phyloP scores from a whole-genome alignment of 2,113 vertebrate genomes.

The Sciurus niger region DNA sequence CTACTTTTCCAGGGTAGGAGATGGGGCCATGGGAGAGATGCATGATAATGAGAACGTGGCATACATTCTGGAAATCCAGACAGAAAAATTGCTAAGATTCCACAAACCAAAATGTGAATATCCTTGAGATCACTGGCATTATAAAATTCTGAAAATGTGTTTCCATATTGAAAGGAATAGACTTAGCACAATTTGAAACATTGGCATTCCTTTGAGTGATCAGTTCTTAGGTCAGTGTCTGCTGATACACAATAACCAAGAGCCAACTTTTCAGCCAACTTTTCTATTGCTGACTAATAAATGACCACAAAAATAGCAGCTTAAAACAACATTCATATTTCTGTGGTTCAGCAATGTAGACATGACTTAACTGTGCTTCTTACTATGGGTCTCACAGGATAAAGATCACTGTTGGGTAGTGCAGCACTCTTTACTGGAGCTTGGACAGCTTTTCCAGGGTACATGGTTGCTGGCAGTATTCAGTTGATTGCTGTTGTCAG shows the following conservation, averaged over 20 bases:
- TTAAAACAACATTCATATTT: neutral
- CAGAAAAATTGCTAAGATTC: neutral
- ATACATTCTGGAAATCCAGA: neutral
- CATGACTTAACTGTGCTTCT: neutral
- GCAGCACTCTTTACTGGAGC: neutral
- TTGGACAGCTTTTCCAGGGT: neutral
- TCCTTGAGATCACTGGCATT: neutral
- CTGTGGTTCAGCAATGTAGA: neutral
- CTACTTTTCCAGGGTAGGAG: neutral
- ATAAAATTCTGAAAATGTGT: conserved; percentile 40
- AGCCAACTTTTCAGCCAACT: neutral
- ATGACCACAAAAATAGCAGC: neutral
- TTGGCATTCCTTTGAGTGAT: conserved; percentile 12
- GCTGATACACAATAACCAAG: neutral
- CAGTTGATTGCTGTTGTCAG: no score
- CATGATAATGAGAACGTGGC: neutral
- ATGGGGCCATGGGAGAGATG: neutral
- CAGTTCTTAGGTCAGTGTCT: neutral
- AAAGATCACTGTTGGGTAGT: neutral
- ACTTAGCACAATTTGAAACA: neutral
- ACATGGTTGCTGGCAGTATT: neutral
- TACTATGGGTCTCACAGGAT: neutral
- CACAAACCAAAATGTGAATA: neutral
- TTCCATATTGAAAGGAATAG: conserved; percentile 69
- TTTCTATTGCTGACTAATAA: neutral